Evolutionary conservation across 1,140 invertebrate species (phyloP), one percentile per base, ranked within the genome.

Genomic region (Aporrectodea caliginosa): DNA sequence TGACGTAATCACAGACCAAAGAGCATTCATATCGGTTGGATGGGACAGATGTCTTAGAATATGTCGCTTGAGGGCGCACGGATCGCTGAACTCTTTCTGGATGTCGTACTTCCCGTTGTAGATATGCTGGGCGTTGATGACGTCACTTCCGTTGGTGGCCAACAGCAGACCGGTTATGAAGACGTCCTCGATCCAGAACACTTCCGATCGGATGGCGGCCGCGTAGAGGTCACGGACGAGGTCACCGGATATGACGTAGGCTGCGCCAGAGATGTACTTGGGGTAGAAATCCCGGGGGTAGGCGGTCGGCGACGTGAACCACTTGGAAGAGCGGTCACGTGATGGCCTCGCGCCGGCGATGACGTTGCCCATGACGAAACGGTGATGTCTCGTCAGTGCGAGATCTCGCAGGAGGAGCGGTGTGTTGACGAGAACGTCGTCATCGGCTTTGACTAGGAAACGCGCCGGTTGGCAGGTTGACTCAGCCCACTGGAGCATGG

Each of bases 371-470:
- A 58, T 58, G 43, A 58, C 43, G 43, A 58, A 58, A 22, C 43
- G 43, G 2, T 22, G 43, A 22, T 58, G 43, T 58, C 43, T 58
- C 43, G 43, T 58, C 43, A 22, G 22, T 22, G 2, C 2, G 43
- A 58, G 43, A 22, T 58, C 43, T 2, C 22, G 43, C 43, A 58
- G 43, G 22, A 74, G 31, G 22, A 33, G 31, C 31, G 16, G 16
- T n/a, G 34, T 34, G 31, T 74, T 74, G 22, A 74, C 34, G 30
- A 74, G 30, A 22, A 74, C 34, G 34, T 74, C 73, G 73, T 74
- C 73, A 22, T 74, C 73, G 30, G 73, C 73, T 33, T 74, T 74
- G 16, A 74, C 31, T 22, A 74, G 16, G 34, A 74, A 74, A 22
- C 16, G 31, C 6, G 22, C 6, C 27, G 22, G 73, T 6, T 33